Conservation (phyloP, 2,113 vertebrate species). For the Piprites chloris region DNA sequence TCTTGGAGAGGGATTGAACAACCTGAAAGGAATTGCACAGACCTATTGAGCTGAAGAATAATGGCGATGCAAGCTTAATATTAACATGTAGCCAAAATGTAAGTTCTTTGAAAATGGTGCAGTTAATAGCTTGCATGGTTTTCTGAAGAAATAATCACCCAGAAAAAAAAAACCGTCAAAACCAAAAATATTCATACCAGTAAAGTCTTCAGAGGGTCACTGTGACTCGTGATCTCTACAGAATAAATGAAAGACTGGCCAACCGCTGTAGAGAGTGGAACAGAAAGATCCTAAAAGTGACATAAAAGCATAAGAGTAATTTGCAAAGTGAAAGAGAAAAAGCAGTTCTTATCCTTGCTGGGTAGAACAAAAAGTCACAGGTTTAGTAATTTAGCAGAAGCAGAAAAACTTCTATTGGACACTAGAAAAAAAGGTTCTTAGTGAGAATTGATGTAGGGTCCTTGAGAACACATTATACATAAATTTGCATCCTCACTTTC, state of each 20-base stretch:
- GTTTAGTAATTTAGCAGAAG: background rate
- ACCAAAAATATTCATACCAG: background rate
- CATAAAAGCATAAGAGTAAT: background rate
- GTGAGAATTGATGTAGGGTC: background rate
- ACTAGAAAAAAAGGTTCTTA: background rate
- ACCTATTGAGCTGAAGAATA: background rate
- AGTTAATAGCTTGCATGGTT: background rate
- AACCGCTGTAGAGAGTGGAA: background rate
- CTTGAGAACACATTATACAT: background rate
- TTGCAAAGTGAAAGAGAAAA: background rate
- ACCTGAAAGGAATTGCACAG: background rate
- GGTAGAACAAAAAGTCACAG: background rate
- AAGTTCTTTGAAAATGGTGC: background rate
- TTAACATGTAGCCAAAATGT: background rate
- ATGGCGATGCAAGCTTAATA: background rate
- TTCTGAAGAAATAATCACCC: background rate
- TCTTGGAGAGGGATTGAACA: background rate
- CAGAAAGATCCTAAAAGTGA: background rate
- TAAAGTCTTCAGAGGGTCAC: background rate
- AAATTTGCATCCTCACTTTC: background rate
- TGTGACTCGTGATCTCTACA: background rate
- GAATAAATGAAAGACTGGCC: background rate
- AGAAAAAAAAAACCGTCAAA: background rate
- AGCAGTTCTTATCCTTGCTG: background rate
- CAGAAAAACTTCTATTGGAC: background rate